These are phyloP conservation scores for Drosophila pseudotalamancana DNA, from an alignment of 2,888 invertebrate species.

Conservation along the genomic window DNA sequence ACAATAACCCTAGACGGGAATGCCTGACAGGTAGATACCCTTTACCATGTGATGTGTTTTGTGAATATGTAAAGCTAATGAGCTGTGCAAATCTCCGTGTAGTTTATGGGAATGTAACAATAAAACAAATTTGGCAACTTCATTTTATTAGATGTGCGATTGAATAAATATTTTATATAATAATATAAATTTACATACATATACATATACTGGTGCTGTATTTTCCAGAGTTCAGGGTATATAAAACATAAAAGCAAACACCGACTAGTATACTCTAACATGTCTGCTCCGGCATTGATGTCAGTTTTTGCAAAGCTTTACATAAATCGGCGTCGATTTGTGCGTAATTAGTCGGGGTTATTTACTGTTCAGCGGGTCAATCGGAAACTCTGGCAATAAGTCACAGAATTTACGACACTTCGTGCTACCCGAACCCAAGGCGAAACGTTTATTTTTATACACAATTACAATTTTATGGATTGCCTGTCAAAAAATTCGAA, in stretches of 20 bases:
- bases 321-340: constrained; percentile 36
- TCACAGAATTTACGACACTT: constrained; percentile 45
- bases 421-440: constrained; percentile 11
- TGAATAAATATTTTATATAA: too few relatives aligned
- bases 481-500: constrained; percentile 22
- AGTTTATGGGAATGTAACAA: too few relatives aligned
- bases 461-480: constrained; percentile 35
- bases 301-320: constrained; percentile 7
- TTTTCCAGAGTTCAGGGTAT: too few relatives aligned
- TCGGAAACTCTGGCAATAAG: constrained; percentile 43
- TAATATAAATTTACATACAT: too few relatives aligned
- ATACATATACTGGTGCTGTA: too few relatives aligned
- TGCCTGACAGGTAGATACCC: too few relatives aligned
- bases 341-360: constrained; percentile 41
- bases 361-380: constrained; percentile 24
- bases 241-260: constrained; percentile 1
- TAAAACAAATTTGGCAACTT: too few relatives aligned
- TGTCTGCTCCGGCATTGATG: constrained; percentile 18
- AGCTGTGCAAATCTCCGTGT: too few relatives aligned
- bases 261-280: constrained; percentile 1
- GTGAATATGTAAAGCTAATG: too few relatives aligned
- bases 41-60: too few relatives aligned
- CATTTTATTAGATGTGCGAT: too few relatives aligned
- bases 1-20: too few relatives aligned
- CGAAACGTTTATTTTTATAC: constrained; percentile 28